Conservation (phyloP, 1,140 invertebrate species). For the Drosophila miranda region DNA sequence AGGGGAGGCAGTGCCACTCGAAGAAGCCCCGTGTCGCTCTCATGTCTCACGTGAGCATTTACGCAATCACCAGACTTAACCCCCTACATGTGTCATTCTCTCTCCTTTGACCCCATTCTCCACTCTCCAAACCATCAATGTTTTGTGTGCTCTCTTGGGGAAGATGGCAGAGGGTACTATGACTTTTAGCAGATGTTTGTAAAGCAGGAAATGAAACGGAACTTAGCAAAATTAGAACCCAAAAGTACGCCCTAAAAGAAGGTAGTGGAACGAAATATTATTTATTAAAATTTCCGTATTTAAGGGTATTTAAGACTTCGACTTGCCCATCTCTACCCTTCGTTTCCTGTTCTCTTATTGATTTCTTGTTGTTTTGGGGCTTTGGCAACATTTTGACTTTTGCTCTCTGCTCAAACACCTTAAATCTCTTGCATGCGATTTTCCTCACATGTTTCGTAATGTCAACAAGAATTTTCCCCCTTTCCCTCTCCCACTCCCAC, state of each 20-base stretch:
- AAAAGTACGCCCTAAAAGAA: no score
- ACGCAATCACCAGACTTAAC: conserved; percentile 33
- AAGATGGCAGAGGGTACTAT: background rate
- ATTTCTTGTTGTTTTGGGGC: conserved; percentile 31
- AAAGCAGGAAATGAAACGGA: no score
- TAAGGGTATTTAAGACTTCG: no score
- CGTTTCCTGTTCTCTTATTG: conserved; percentile 24
- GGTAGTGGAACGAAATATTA: no score
- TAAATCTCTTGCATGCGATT: conserved; percentile 32
- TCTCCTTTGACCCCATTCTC: conserved; percentile 4
- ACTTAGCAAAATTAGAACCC: no score
- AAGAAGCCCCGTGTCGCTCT: background rate
- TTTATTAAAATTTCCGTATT: no score
- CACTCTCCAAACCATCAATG: background rate
- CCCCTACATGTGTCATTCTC: conserved; percentile 23
- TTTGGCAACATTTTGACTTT: conserved; percentile 42
- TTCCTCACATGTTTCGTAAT: conserved; percentile 52
- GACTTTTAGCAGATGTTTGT: no score
- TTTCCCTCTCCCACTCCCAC: background rate
- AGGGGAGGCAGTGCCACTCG: background rate
- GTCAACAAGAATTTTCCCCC: conserved; percentile 45
- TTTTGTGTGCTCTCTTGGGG: conserved; percentile 8
- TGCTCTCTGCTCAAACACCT: conserved; percentile 14
- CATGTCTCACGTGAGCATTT: conserved; percentile 29
- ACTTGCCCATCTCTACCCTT: no score